Conservation (phyloP, 2,113 vertebrate species). For the Diadophis punctatus region DNA sequence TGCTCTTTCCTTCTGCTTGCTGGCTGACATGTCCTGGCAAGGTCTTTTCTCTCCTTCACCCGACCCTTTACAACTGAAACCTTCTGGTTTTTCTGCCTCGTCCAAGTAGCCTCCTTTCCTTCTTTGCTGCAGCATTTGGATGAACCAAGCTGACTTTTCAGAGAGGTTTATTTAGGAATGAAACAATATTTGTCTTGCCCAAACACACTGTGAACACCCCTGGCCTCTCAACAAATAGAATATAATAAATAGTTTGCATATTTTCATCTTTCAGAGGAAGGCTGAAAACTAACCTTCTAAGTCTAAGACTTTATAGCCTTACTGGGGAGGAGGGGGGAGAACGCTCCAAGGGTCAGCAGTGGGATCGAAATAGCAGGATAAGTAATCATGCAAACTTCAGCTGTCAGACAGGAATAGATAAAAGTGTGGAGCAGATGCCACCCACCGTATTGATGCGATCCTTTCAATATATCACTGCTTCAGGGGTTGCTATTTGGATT, state of each 20-base stretch:
- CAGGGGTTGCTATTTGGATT: background rate
- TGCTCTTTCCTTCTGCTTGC: background rate
- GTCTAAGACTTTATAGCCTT: background rate
- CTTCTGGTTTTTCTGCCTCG: conserved; percentile 67
- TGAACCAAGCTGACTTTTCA: conserved; percentile 65
- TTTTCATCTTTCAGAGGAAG: conserved; percentile 34
- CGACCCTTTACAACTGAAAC: conserved; percentile 26
- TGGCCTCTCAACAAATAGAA: conserved; percentile 53
- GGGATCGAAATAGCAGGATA: background rate
- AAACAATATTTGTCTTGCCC: conserved; percentile 71
- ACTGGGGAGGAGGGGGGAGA: background rate
- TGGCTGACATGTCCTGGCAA: conserved; percentile 1
- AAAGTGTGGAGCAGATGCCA: background rate
- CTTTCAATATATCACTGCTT: background rate
- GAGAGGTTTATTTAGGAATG: conserved; percentile 64
- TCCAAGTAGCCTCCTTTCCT: conserved; percentile 55
- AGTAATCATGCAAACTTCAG: background rate
- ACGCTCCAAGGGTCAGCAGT: background rate
- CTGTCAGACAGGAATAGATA: background rate
- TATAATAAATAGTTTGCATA: conserved; percentile 50
- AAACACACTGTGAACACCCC: conserved; percentile 65
- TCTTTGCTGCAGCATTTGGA: conserved; percentile 45
- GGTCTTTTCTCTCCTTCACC: background rate
- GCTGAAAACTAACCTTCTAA: background rate
- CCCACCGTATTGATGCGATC: background rate